Evolutionary conservation across 2,113 vertebrate genomes (phyloP), one percentile per base, ranked within the genome.

Genomic region (Gnathonemus echidnorhynchus): DNA sequence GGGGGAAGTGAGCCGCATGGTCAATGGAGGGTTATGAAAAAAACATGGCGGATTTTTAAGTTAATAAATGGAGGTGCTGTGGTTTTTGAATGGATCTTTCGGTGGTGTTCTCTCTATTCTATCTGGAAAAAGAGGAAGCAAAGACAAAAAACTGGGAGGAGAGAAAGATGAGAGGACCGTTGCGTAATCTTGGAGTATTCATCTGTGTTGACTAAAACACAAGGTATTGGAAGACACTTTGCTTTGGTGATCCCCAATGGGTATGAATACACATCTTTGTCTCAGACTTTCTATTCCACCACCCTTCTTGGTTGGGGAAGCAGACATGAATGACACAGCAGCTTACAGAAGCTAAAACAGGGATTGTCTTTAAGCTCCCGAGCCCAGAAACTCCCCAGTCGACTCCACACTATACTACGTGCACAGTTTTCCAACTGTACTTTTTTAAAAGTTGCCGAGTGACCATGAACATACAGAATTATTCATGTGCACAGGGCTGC

Each of bases 321-420:
- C 86, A 53, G 86, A 53, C 49, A 35, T 53, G 50, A 53, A 35
- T 53, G 86, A 56, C 86, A 35, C 86, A 87, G 86, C 86, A 52
- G 31, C 86, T 87, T 48, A 87, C 49, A 53, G 86, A 87, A 87
- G 86, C 86, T 53, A 87, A 87, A 87, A 53, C 50, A 53, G 48
- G 49, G 86, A 87, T 52, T 53, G 86, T 87, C 48, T 53, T 87
- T 46, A 48, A 48, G 48, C 48, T 53, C 31, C 19, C 10, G 17
- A 31, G 10, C 62, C 45, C 15, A 17, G 50, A 35, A 27, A 56
- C 13, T 53, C 49, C 86, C 50, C 49, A 27, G 50, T 35, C 15
- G 50, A 53, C 49, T 49, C 35, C 86, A 35, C 50, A 87, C 45
- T 35, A 17, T 9, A 15, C 86, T 52, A 53, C 50, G 49, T 53